Evolutionary conservation across 2,888 invertebrate genomes (phyloP).

Genomic region (Slavum lentiscoides): DNA sequence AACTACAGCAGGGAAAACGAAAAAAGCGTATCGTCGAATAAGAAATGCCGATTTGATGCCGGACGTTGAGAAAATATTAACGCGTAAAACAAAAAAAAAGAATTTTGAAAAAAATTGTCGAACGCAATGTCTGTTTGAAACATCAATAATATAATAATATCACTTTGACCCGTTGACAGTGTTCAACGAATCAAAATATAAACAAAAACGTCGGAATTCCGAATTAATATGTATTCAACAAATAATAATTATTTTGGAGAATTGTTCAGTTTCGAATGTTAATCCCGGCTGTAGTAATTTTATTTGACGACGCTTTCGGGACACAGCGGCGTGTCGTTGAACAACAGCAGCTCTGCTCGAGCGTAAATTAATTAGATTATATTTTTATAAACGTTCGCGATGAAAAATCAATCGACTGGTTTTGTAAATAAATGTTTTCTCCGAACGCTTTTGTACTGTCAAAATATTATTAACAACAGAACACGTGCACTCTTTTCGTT

Average conservation of each 20-base stretch:
- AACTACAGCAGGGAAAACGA: too few species aligned
- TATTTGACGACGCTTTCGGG: conserved; percentile 7
- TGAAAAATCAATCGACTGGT: conserved; percentile 38
- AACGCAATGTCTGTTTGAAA: too few species aligned
- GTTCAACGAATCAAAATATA: too few species aligned
- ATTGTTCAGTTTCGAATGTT: conserved; percentile 12
- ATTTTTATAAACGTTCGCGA: conserved; percentile 28
- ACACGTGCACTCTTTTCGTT: conserved; percentile 14
- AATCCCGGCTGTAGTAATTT: neutral
- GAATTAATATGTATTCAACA: neutral
- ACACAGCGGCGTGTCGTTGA: neutral
- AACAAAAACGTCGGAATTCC: neutral
- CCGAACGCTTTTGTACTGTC: conserved; percentile 14
- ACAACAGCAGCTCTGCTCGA: conserved; percentile 6
- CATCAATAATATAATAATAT: too few species aligned
- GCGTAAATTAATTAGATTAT: conserved; percentile 37
- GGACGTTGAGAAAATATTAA: too few species aligned
- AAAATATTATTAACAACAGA: conserved; percentile 24
- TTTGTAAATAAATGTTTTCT: conserved; percentile 37
- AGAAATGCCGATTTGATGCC: too few species aligned
- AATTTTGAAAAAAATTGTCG: too few species aligned
- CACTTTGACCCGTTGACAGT: too few species aligned
- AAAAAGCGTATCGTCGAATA: too few species aligned
- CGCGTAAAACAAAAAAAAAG: too few species aligned
- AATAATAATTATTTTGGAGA: neutral